Evolutionary conservation across 2,113 vertebrate genomes (phyloP).

Genomic region (Accipiter cooperii): DNA sequence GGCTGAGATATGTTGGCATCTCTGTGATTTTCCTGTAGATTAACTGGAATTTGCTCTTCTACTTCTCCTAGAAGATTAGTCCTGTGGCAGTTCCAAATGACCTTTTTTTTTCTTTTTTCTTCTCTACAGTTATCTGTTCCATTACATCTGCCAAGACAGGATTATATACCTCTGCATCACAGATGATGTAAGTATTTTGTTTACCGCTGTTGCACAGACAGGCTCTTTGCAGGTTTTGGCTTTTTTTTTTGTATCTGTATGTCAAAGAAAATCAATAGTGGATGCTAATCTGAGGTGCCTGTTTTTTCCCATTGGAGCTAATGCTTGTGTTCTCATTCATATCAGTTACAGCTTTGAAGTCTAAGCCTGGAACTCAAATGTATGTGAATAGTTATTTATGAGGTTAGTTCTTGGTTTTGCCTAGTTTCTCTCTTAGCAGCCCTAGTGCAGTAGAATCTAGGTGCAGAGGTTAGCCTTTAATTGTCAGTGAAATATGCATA

Average conservation of each 20-base stretch:
- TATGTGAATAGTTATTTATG: background rate
- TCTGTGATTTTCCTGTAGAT: background rate
- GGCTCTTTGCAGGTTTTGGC: background rate
- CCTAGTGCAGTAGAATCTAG: background rate
- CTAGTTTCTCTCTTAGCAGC: background rate
- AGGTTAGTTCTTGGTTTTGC: background rate
- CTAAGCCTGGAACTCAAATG: background rate
- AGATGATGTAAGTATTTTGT: constrained; percentile 88
- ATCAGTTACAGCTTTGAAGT: background rate
- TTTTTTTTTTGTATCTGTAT: background rate
- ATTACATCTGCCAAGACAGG: constrained; percentile 98
- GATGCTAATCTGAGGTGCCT: background rate
- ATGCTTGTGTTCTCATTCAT: background rate
- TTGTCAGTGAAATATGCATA: rapidly evolving
- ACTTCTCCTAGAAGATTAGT: background rate
- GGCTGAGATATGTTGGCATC: background rate
- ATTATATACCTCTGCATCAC: constrained; percentile 98
- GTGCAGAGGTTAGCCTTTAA: background rate
- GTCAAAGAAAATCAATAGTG: background rate
- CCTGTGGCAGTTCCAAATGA: background rate
- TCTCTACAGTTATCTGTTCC: constrained; percentile 89
- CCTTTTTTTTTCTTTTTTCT: background rate
- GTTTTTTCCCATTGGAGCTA: background rate
- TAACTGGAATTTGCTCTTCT: background rate
- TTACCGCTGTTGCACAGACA: background rate